These are phyloP conservation scores for Drosophila pandora DNA, from an alignment of 1,140 invertebrate species.

Conservation along the genomic window DNA sequence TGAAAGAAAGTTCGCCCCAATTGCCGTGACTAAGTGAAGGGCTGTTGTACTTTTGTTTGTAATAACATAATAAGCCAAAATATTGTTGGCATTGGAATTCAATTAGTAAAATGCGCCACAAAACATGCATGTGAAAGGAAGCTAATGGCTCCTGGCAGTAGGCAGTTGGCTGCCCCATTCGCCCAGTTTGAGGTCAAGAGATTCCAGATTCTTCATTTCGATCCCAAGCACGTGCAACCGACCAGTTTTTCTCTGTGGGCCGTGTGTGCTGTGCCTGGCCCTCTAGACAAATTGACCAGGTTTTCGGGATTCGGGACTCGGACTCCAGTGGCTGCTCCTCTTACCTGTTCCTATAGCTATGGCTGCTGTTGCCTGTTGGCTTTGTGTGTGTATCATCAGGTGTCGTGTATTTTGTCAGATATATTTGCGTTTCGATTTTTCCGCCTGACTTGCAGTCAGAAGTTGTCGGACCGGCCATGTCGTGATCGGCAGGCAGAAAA, in stretches of 20 bases:
- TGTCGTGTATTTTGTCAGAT: slow-evolving; percentile 78
- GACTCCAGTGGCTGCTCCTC: slow-evolving; percentile 39
- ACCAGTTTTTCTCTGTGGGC: slow-evolving; percentile 58
- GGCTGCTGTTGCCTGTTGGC: slow-evolving; percentile 16
- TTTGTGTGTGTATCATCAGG: slow-evolving; percentile 54
- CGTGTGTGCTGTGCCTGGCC: slow-evolving; percentile 13
- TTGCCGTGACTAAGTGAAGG: slow-evolving; percentile 73
- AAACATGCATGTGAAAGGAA: slow-evolving; percentile 45
- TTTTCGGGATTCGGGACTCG: slow-evolving; percentile 35
- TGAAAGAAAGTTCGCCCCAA: slow-evolving; percentile 70
- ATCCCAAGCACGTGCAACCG: slow-evolving; percentile 51
- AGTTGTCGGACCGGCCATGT: slow-evolving; percentile 51
- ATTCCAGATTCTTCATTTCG: slow-evolving; percentile 5
- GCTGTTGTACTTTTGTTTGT: slow-evolving; percentile 29
- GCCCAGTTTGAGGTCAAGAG: slow-evolving; percentile 61
- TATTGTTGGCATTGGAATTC: slow-evolving; percentile 80
- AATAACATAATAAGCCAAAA: slow-evolving; percentile 81
- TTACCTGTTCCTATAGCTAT: slow-evolving; percentile 41
- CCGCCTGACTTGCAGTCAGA: slow-evolving; percentile 48
- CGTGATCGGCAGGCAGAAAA: slow-evolving; percentile 37
- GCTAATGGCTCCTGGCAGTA: background rate
- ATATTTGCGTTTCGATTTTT: slow-evolving; percentile 75
- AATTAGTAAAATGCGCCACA: slow-evolving; percentile 64
- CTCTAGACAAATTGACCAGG: slow-evolving; percentile 72
- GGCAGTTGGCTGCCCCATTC: no score